A percentile compares a stretch with the other conserved stretches of the same genome.
These are phyloP conservation scores for Agrotis ipsilon DNA, from an alignment of 2,888 invertebrate genomes.

Conservation along the genomic window DNA sequence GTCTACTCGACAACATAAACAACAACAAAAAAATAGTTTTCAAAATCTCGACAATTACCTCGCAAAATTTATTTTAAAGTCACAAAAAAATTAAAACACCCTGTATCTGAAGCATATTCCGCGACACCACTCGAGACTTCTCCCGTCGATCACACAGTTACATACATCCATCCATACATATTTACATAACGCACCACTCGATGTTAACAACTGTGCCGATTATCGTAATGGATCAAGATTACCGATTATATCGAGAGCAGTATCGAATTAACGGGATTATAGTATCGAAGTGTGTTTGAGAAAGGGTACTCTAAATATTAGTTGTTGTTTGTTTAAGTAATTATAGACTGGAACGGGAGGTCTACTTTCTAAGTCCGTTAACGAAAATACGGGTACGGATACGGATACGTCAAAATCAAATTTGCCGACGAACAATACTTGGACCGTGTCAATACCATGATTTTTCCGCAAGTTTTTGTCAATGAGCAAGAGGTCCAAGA, in stretches of 20 bases:
- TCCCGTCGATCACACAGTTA: constrained; percentile 21
- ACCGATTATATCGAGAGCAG: constrained; percentile 37
- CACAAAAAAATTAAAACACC: neutral
- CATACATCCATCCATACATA: constrained; percentile 1
- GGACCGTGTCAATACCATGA: no score
- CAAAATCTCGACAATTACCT: no score
- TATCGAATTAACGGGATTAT: constrained; percentile 47
- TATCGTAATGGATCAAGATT: constrained; percentile 56
- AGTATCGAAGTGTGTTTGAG: constrained; percentile 16
- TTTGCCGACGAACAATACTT: no score
- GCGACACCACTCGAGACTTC: constrained; percentile 30
- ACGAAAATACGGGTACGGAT: no score
- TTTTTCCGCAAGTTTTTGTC: no score
- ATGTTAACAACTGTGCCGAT: constrained; percentile 37
- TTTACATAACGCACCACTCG: constrained; percentile 26
- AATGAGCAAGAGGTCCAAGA: no score
- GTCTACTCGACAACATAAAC: no score
- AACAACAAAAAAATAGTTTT: no score
- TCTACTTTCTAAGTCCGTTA: no score
- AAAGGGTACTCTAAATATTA: constrained; percentile 46
- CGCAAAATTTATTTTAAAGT: neutral
- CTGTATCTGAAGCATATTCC: constrained; percentile 28
- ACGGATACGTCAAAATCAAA: no score
- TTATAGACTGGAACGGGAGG: neutral
- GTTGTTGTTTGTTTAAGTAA: constrained; percentile 15